A percentile compares a stretch with the other conserved stretches of the same genome.
phyloP scores from a whole-genome alignment of 1,140 invertebrate genomes.

The Hyposmocoma kahamanoa region DNA sequence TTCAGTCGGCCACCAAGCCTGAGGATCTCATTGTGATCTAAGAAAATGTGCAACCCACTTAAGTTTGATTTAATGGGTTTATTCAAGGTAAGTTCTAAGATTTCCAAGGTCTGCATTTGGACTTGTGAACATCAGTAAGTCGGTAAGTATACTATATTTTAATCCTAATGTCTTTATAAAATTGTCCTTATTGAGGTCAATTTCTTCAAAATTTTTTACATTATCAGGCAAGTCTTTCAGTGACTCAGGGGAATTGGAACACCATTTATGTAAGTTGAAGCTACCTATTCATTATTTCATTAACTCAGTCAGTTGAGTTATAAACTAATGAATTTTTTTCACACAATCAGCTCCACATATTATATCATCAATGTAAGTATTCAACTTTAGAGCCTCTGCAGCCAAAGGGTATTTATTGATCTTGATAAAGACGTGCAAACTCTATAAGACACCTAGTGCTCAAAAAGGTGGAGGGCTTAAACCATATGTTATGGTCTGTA shows the following conservation, averaged over 20 bases:
- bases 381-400: slow-evolving; percentile 1
- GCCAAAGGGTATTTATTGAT: slow-evolving; percentile 5
- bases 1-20: too few species aligned
- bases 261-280: neutral
- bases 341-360: neutral
- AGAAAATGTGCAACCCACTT: too few species aligned
- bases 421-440: neutral
- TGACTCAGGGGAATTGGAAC: neutral
- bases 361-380: slow-evolving; percentile 8
- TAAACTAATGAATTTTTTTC: neutral
- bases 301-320: neutral
- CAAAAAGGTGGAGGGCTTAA: slow-evolving; percentile 6
- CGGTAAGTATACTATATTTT: neutral
- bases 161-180: slow-evolving; percentile 3
- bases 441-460: slow-evolving; percentile 1
- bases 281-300: neutral
- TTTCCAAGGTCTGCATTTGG: too few species aligned
- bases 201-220: neutral
- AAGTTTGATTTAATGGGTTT: too few species aligned
- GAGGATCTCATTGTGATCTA: too few species aligned
- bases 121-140: neutral
- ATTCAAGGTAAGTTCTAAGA: too few species aligned
- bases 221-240: too few species aligned
- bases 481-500: neutral
- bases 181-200: slow-evolving; percentile 7